Percentiles rank a stretch among this genome's conserved stretches.
These are phyloP conservation scores for Nomada goodeniana DNA, from an alignment of 2,888 invertebrate genomes.

Conservation along the genomic window DNA sequence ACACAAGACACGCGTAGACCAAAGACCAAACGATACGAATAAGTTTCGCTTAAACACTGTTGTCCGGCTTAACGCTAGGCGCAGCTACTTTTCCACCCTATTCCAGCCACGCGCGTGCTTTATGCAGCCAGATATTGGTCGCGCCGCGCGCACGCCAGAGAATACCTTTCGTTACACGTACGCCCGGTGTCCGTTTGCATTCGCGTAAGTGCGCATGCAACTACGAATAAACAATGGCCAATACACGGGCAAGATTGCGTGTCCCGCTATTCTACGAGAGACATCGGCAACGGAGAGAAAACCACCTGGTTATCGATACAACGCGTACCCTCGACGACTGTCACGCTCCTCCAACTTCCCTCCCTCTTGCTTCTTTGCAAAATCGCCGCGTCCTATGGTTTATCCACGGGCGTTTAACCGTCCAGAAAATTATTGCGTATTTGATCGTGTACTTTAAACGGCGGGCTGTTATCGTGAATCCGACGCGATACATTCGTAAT, in stretches of 20 bases:
- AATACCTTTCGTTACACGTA: slow-evolving; percentile 57
- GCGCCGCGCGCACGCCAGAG: slow-evolving; percentile 63
- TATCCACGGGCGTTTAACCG: slow-evolving; percentile 10
- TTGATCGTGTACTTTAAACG: slow-evolving; percentile 32
- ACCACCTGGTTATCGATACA: slow-evolving; percentile 60
- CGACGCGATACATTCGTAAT: slow-evolving; percentile 52
- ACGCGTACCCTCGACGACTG: slow-evolving; percentile 51
- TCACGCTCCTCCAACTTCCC: slow-evolving; percentile 41
- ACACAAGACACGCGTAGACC: slow-evolving; percentile 40
- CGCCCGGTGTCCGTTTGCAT: slow-evolving; percentile 57
- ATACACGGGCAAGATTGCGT: slow-evolving; percentile 74
- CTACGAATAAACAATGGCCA: slow-evolving; percentile 71
- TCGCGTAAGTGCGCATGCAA: slow-evolving; percentile 62
- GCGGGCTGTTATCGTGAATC: slow-evolving; percentile 35
- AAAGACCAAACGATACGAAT: slow-evolving; percentile 42
- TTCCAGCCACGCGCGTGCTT: slow-evolving; percentile 64
- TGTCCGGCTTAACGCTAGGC: slow-evolving; percentile 71
- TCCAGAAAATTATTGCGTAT: slow-evolving; percentile 20
- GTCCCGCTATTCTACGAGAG: slow-evolving; percentile 58
- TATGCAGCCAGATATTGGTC: slow-evolving; percentile 70
- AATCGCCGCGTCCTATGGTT: background rate
- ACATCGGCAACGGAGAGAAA: slow-evolving; percentile 32
- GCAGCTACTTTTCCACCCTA: slow-evolving; percentile 64
- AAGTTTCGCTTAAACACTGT: slow-evolving; percentile 74
- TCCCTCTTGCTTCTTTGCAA: background rate